Evolutionary conservation across 2,113 vertebrate species (phyloP).

Genomic region (Hippopotamus amphibius): DNA sequence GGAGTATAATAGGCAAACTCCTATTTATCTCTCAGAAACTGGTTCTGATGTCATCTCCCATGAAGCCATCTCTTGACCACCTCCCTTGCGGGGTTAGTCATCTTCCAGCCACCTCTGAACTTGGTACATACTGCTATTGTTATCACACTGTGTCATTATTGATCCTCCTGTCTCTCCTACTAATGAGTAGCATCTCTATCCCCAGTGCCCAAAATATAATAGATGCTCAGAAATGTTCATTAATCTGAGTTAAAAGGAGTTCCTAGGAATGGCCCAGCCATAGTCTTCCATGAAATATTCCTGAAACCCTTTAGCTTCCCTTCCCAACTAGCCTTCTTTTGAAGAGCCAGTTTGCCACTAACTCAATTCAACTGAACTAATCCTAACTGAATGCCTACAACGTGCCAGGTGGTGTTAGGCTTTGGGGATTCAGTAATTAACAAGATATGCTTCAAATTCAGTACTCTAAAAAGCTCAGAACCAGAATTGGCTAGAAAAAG

Average conservation of each 20-base stretch:
- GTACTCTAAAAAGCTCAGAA: background rate
- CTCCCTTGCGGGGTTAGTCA: background rate
- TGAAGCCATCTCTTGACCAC: background rate
- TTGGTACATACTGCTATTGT: background rate
- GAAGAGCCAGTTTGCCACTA: background rate
- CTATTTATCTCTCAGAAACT: background rate
- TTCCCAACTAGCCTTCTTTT: conserved; percentile 14
- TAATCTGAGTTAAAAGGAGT: background rate
- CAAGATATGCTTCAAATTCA: background rate
- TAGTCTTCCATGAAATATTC: background rate
- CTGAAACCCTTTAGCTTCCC: background rate
- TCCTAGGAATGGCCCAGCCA: background rate
- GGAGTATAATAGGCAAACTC: background rate
- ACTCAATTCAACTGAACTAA: background rate
- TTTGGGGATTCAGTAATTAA: conserved; percentile 22
- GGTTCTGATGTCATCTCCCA: background rate
- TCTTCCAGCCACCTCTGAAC: background rate
- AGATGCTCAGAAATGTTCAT: background rate
- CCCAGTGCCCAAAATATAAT: background rate
- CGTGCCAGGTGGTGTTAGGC: background rate
- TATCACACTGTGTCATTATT: background rate
- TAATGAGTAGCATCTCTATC: background rate
- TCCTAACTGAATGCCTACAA: background rate
- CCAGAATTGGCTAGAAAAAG: background rate
- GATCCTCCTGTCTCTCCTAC: background rate